Evolutionary conservation across 2,113 vertebrate genomes (phyloP), one percentile per base, ranked within the genome.

Genomic region (Neotoma lepida): DNA sequence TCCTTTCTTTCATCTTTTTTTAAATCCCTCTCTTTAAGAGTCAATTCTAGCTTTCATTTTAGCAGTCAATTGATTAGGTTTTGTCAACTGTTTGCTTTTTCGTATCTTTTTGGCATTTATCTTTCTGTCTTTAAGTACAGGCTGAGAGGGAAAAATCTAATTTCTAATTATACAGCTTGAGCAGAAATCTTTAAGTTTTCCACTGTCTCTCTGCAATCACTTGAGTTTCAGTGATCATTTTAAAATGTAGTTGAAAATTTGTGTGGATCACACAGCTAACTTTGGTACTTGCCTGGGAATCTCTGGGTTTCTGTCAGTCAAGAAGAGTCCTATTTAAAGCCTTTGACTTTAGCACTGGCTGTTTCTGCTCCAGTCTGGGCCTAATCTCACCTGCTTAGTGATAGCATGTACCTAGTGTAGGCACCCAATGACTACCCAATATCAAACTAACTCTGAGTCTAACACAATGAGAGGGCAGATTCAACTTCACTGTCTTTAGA

Each of bases 231-330:
- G 49, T 49, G 28, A 78, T 6, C 24, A 90, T 64, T 73, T 95
- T 88, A 66, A 77, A 94, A 80, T 56, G 41, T 46, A 44, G 28
- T 39, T 70, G 10, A 66, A 90, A 85, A 30, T 80, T 93, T 46
- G 35, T 39, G 24, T 84, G n/a, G 46, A 39, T 15, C 41, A 73
- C 73, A 74, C 24, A 33, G 39, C 30, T 58, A 78, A 92, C 46
- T 51, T 30, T 84, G 86, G 76, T 39, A 70, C 66, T 91, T 64
- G 44, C 39, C 44, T 89, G 33, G 41, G 30, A 91, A 91, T 89
- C 80, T 49, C 15, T 89, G 51, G 17, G n/a, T 30, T 73, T 76
- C 76, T 97, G 84, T 41, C 89, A 88, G 51, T 44, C 70, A 66
- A 82, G 10, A 22, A 49, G 0, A 77, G 54, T 22, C 1, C 24